Conservation (phyloP, 2,888 invertebrate genomes). For the Plebejus melissa region DNA sequence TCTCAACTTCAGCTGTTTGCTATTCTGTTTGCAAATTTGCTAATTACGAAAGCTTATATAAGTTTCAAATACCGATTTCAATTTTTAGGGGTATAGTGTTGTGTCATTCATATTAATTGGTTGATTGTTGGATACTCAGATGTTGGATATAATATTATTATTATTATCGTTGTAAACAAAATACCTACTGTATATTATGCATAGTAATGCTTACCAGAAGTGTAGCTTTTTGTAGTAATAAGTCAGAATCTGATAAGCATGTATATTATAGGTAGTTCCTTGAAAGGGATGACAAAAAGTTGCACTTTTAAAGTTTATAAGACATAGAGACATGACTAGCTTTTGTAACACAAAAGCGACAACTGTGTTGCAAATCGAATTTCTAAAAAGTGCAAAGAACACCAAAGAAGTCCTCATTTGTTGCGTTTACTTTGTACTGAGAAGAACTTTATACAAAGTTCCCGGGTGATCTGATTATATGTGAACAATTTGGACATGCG, state of each 20-base stretch:
- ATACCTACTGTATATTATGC: too few species aligned
- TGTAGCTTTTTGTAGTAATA: neutral
- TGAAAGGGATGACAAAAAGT: neutral
- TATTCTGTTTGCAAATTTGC: conserved; percentile 1
- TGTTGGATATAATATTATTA: neutral
- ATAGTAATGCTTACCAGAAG: neutral
- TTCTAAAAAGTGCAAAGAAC: conserved; percentile 19
- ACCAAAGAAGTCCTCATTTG: conserved; percentile 13
- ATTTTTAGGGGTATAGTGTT: neutral
- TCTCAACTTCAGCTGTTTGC: conserved; percentile 20
- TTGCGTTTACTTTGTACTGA: conserved; percentile 19
- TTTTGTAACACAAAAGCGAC: neutral
- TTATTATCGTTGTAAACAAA: neutral
- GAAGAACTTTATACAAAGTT: conserved; percentile 22
- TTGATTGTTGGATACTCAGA: too few species aligned
- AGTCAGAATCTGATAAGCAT: too few species aligned
- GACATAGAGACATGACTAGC: neutral
- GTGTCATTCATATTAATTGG: neutral
- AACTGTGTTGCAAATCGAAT: conserved; percentile 5
- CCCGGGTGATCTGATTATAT: conserved; percentile 21
- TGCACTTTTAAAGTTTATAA: neutral
- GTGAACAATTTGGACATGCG: conserved; percentile 24
- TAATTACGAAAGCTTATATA: conserved; percentile 5
- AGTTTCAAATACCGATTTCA: neutral
- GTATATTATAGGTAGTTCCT: too few species aligned